These are phyloP conservation scores for Plotosus lineatus DNA, from an alignment of 2,113 vertebrate genomes.

Conservation along the genomic window DNA sequence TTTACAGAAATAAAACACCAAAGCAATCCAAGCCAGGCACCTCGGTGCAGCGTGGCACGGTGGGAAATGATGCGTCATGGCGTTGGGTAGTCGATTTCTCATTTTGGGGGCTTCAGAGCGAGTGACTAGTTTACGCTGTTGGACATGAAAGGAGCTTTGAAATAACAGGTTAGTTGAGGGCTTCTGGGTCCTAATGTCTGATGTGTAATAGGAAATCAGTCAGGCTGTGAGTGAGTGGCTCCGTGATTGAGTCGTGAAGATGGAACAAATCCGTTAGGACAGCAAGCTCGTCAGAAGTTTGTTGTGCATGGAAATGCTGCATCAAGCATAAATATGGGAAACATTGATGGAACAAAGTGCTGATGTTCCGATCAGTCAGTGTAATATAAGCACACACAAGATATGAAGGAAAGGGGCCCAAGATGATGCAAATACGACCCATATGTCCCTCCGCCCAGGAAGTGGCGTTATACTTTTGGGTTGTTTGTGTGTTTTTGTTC, in stretches of 20 bases:
- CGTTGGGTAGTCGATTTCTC: conserved; percentile 9
- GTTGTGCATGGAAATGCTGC: not conserved
- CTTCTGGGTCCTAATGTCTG: conserved; percentile 2
- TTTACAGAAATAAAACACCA: conserved; percentile 9
- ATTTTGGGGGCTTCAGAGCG: conserved; percentile 38
- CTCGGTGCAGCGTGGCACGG: not conserved
- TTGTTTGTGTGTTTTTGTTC: too few relatives aligned
- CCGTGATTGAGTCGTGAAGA: not conserved
- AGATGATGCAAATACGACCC: not conserved
- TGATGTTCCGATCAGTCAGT: not conserved
- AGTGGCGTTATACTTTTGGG: too few relatives aligned
- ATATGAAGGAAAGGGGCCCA: not conserved
- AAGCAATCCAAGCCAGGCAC: too few relatives aligned
- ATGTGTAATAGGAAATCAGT: not conserved
- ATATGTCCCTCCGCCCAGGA: too few relatives aligned
- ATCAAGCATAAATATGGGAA: too few relatives aligned
- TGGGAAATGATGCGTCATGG: not conserved
- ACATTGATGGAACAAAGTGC: not conserved
- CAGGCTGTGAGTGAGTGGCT: not conserved
- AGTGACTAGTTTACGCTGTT: conserved; percentile 62
- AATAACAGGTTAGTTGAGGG: conserved; percentile 44
- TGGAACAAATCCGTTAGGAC: not conserved
- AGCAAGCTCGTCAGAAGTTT: not conserved
- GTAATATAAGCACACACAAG: too few relatives aligned
- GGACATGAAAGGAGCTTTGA: conserved; percentile 68